Percentiles rank a stretch among this genome's conserved stretches.
phyloP scores from a whole-genome alignment of 2,113 vertebrate genomes.

The Cacatua alba region DNA sequence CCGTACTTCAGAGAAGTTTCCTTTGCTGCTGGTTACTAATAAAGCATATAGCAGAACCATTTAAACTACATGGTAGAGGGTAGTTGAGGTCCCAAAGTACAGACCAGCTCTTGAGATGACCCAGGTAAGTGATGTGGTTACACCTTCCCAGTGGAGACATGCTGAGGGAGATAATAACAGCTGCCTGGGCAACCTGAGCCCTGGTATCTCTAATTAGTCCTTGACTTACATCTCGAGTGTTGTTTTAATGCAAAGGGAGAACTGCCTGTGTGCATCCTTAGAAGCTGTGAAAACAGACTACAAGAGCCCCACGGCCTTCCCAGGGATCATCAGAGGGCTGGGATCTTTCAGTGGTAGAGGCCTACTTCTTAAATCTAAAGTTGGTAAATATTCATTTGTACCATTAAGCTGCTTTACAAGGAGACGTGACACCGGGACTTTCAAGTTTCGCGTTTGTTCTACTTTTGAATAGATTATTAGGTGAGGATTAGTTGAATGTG shows the following conservation, averaged over 20 bases:
- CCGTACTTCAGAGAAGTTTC: background rate
- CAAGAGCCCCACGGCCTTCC: background rate
- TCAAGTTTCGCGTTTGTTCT: background rate
- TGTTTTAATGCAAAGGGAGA: conserved; percentile 28
- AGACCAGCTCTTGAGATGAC: background rate
- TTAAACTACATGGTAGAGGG: background rate
- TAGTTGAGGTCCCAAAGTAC: background rate
- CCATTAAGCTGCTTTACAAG: background rate
- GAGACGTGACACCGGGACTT: background rate
- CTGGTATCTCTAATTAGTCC: conserved; percentile 39
- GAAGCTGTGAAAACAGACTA: conserved; percentile 36
- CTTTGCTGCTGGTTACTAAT: background rate
- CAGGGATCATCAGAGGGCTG: background rate
- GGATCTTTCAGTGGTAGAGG: background rate
- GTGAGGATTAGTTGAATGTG: background rate
- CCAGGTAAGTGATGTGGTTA: background rate
- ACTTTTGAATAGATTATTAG: background rate
- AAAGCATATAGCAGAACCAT: background rate
- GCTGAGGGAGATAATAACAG: conserved; percentile 44
- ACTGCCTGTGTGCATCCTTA: background rate
- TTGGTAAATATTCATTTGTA: conserved; percentile 25
- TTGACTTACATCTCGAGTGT: conserved; percentile 8
- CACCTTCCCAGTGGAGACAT: background rate
- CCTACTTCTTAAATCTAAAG: background rate
- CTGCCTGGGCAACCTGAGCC: background rate